These are phyloP conservation scores for Otis tarda DNA, from an alignment of 2,113 vertebrate species.

Conservation along the genomic window DNA sequence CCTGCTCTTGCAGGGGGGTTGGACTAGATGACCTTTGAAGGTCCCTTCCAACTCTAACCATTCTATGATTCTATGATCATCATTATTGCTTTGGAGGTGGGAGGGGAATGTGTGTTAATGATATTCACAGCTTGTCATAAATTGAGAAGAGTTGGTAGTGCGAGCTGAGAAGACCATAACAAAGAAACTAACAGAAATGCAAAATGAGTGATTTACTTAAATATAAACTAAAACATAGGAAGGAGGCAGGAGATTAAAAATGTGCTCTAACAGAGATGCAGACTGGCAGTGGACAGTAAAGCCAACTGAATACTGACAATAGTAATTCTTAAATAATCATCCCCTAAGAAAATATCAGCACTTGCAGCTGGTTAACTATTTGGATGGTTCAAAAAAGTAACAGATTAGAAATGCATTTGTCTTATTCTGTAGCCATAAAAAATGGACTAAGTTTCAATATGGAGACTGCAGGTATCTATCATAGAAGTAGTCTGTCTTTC, in stretches of 20 bases:
- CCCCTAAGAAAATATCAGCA: background rate
- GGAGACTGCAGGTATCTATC: background rate
- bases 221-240: background rate
- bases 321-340: background rate
- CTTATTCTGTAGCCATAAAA: background rate
- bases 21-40: too few species aligned
- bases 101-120: background rate
- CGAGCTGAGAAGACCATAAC: background rate
- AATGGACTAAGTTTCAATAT: background rate
- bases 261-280: background rate
- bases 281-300: background rate
- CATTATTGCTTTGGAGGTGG: background rate
- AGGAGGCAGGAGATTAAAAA: background rate
- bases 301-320: background rate
- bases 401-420: background rate
- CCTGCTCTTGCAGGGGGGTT: too few species aligned
- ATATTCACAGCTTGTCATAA: slow-evolving; percentile 34
- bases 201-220: background rate
- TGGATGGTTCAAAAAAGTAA: background rate
- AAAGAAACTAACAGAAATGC: background rate
- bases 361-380: background rate
- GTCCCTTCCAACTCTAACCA: too few species aligned
- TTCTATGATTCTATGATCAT: too few species aligned
- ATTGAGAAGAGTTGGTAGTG: background rate
- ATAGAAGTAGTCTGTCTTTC: background rate